These are phyloP conservation scores for Diorhabda sublineata DNA, from an alignment of 1,140 invertebrate genomes.

Conservation along the genomic window DNA sequence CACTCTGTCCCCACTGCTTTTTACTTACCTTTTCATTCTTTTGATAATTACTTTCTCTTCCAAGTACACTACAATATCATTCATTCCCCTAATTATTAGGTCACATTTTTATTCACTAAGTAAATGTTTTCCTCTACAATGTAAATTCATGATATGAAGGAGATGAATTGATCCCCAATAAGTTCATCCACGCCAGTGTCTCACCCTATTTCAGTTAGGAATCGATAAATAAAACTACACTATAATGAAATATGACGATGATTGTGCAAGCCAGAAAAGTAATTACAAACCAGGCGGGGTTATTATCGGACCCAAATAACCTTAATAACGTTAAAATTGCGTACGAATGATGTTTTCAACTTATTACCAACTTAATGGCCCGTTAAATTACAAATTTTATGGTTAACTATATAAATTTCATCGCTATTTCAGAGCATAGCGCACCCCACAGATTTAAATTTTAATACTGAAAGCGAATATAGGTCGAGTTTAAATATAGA, in stretches of 20 bases:
- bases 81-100: too few species aligned
- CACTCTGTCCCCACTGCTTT: too few species aligned
- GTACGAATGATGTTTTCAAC: conserved; percentile 38
- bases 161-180: not conserved
- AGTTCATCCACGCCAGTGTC: not conserved
- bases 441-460: not conserved
- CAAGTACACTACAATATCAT: too few species aligned
- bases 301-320: conserved; percentile 35
- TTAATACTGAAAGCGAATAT: not conserved
- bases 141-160: too few species aligned
- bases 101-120: too few species aligned
- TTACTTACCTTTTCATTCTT: too few species aligned
- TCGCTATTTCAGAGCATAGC: conserved; percentile 9
- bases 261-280: conserved; percentile 36
- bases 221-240: conserved; percentile 21
- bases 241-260: conserved; percentile 32
- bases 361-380: conserved; percentile 37
- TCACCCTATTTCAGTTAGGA: not conserved
- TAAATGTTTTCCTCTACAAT: too few species aligned
- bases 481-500: not conserved
- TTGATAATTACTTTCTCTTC: too few species aligned
- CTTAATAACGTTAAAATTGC: conserved; percentile 34
- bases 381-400: conserved; percentile 43
- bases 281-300: conserved; percentile 29
- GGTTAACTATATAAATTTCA: conserved; percentile 23